phyloP scores from a whole-genome alignment of 2,113 vertebrate genomes.

The Phylloscopus whistleri region DNA sequence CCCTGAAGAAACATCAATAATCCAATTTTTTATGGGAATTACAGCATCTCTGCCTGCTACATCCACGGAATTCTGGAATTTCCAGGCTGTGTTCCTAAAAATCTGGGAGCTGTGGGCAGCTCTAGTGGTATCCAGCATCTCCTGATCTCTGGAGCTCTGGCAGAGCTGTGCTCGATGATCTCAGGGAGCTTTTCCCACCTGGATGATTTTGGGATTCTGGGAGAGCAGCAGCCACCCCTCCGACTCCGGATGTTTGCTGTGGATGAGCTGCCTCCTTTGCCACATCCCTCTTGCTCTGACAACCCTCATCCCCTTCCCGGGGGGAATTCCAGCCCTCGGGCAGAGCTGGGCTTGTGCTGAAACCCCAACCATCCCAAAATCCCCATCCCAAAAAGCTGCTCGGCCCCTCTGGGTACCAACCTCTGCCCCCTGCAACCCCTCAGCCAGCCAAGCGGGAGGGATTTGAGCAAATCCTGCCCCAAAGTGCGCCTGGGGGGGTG shows the following conservation, averaged over 20 bases:
- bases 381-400: neutral
- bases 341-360: accelerated
- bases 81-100: neutral
- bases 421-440: accelerated
- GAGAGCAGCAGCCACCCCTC: neutral
- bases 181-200: neutral
- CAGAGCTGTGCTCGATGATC: neutral
- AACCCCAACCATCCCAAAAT: neutral
- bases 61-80: neutral
- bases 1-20: neutral
- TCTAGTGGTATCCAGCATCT: neutral
- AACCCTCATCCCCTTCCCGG: neutral
- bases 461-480: neutral
- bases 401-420: neutral
- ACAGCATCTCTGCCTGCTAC: neutral
- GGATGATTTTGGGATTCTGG: neutral
- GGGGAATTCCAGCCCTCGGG: neutral
- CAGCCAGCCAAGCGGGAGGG: accelerated
- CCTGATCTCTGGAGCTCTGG: neutral
- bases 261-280: neutral
- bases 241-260: accelerated
- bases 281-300: accelerated
- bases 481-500: neutral
- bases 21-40: neutral
- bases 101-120: neutral